These are phyloP conservation scores for Chanos chanos DNA, from an alignment of 2,797 vertebrate genomes.

Conservation along the genomic window DNA sequence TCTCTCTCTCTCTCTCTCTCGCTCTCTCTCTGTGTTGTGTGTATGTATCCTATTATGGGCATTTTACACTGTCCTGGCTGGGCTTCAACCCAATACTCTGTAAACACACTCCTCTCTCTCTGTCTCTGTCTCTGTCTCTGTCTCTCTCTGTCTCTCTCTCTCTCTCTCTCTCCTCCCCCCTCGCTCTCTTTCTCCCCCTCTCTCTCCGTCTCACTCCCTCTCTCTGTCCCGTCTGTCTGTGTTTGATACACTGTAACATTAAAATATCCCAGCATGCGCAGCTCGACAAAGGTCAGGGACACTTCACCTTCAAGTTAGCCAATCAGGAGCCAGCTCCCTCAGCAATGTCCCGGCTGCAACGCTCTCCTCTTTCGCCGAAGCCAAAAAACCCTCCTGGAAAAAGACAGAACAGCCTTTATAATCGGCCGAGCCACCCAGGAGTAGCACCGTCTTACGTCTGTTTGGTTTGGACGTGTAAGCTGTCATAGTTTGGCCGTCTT, in stretches of 20 bases:
- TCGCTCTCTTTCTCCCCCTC: not conserved
- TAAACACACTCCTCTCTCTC: not conserved
- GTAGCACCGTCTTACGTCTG: too few relatives aligned
- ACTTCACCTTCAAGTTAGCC: too few relatives aligned
- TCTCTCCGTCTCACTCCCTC: too few relatives aligned
- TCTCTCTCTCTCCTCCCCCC: too few relatives aligned
- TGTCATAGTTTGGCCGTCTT: too few relatives aligned
- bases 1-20: conserved; percentile 38
- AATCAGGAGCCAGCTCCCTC: too few relatives aligned
- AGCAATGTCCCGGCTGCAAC: too few relatives aligned
- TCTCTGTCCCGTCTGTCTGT: not conserved
- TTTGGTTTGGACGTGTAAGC: too few relatives aligned
- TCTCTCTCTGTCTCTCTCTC: not conserved
- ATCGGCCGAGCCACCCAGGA: too few relatives aligned
- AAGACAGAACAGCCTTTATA: too few relatives aligned
- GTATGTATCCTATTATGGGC: conserved; percentile 63
- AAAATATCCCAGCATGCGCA: conserved; percentile 6
- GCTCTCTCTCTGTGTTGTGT: conserved; percentile 27
- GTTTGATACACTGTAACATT: conserved; percentile 15
- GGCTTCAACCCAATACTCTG: conserved; percentile 31
- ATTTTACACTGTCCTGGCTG: conserved; percentile 47
- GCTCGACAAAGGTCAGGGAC: not conserved
- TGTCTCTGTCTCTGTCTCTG: not conserved
- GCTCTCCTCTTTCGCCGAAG: too few relatives aligned
- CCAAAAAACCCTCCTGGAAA: too few relatives aligned